A percentile compares a stretch with the other conserved stretches of the same genome.
phyloP scores from a whole-genome alignment of 2,888 invertebrate genomes.

The Hyalella azteca region DNA sequence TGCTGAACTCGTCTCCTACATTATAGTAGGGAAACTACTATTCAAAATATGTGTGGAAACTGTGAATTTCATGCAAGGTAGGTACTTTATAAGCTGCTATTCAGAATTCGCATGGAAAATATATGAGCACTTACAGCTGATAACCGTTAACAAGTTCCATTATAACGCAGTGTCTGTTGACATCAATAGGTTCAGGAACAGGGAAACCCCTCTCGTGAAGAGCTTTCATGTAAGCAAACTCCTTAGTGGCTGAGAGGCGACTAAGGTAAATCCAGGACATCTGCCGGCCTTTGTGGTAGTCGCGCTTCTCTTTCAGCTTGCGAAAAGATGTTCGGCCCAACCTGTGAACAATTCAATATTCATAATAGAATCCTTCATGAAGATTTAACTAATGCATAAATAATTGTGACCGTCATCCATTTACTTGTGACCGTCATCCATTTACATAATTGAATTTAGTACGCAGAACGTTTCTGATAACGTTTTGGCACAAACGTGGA shows the following conservation, averaged over 20 bases:
- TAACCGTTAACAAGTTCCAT: conserved; percentile 90
- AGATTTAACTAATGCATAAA: too few relatives aligned
- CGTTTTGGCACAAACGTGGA: too few relatives aligned
- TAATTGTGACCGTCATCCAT: too few relatives aligned
- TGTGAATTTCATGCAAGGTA: too few relatives aligned
- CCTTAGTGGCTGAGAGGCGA: conserved; percentile 93
- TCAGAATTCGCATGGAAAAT: background rate
- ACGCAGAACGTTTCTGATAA: too few relatives aligned
- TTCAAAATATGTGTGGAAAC: too few relatives aligned
- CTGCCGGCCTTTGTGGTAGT: conserved; percentile 92
- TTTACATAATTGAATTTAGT: too few relatives aligned
- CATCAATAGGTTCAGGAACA: conserved; percentile 92
- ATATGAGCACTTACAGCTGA: conserved; percentile 71
- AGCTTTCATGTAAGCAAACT: conserved; percentile 97
- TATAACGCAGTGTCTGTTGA: conserved; percentile 90
- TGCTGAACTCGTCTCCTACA: too few relatives aligned
- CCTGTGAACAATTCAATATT: conserved; percentile 66
- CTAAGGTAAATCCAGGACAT: conserved; percentile 97
- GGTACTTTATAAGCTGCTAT: too few relatives aligned
- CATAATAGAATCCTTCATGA: too few relatives aligned
- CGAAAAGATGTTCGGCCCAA: conserved; percentile 95
- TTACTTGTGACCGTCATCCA: too few relatives aligned
- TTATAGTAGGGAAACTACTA: too few relatives aligned
- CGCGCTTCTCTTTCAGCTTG: conserved; percentile 92
- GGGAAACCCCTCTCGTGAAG: conserved; percentile 88